Percentiles rank a stretch among this genome's conserved stretches.
phyloP scores from a whole-genome alignment of 2,113 vertebrate species.

The Sceloporus undulatus region DNA sequence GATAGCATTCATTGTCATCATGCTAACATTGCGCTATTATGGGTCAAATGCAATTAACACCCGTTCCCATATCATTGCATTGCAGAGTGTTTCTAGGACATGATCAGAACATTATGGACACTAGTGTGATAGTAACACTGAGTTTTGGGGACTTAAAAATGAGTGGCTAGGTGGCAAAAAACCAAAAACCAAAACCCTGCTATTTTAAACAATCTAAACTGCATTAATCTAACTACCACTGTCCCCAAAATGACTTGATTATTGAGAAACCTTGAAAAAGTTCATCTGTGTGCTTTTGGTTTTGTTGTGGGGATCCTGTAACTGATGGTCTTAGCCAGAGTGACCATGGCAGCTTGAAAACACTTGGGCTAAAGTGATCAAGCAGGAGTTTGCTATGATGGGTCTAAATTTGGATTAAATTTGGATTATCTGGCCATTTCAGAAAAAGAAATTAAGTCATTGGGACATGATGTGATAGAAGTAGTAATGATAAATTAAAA shows the following conservation, averaged over 20 bases:
- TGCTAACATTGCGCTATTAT: no score
- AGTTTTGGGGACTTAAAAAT: background rate
- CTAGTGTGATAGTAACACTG: no score
- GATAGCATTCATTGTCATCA: no score
- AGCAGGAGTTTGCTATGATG: slow-evolving; percentile 18
- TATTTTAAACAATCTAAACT: no score
- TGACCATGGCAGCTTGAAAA: slow-evolving; percentile 18
- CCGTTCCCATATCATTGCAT: no score
- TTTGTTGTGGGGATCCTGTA: background rate
- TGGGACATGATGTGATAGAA: background rate
- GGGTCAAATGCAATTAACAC: no score
- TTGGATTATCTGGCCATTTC: slow-evolving; percentile 3
- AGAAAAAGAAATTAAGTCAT: background rate
- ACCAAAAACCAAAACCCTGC: background rate
- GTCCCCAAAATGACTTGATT: background rate
- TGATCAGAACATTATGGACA: no score
- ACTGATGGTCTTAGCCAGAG: background rate
- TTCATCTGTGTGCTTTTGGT: background rate
- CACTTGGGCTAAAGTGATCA: slow-evolving; percentile 9
- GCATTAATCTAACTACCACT: background rate
- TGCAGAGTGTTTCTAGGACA: no score
- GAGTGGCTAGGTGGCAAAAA: background rate
- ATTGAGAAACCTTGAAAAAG: background rate
- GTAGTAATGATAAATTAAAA: slow-evolving; percentile 7
- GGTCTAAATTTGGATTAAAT: slow-evolving; percentile 13